Evolutionary conservation across 2,888 invertebrate species (phyloP).

Genomic region (Leptopilina syphax): DNA sequence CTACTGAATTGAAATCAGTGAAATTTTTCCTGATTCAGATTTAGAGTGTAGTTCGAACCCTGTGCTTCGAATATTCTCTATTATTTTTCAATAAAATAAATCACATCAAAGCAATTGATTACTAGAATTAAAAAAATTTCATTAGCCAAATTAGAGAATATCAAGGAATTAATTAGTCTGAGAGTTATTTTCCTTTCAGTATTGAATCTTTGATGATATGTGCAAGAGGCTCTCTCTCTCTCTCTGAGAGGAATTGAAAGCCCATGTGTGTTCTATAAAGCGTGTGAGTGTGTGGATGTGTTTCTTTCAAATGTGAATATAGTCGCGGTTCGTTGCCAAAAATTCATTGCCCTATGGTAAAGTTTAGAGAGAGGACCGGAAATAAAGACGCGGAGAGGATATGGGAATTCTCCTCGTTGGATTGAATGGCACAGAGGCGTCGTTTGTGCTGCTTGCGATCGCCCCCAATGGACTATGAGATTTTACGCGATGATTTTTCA

Average conservation of each 20-base stretch:
- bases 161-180: not conserved
- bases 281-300: not conserved
- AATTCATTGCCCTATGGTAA: conserved; percentile 21
- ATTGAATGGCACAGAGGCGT: conserved; percentile 6
- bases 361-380: conserved; percentile 8
- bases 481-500: conserved; percentile 40
- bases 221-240: not conserved
- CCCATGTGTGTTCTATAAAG: not conserved
- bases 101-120: too few species aligned
- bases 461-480: conserved; percentile 15
- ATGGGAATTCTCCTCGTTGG: conserved; percentile 24
- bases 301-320: conserved; percentile 23
- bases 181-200: conserved; percentile 17
- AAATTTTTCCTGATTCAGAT: too few species aligned
- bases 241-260: conserved; percentile 1
- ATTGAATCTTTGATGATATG: conserved; percentile 37
- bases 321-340: conserved; percentile 29
- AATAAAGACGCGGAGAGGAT: conserved; percentile 2
- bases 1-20: too few species aligned
- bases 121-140: too few species aligned
- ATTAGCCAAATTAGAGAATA: too few species aligned
- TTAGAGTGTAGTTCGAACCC: too few species aligned
- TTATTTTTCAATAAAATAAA: too few species aligned
- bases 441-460: conserved; percentile 1
- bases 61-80: too few species aligned